Evolutionary conservation across 2,888 invertebrate genomes (phyloP).

Genomic region (Asteroscopus sphinx): DNA sequence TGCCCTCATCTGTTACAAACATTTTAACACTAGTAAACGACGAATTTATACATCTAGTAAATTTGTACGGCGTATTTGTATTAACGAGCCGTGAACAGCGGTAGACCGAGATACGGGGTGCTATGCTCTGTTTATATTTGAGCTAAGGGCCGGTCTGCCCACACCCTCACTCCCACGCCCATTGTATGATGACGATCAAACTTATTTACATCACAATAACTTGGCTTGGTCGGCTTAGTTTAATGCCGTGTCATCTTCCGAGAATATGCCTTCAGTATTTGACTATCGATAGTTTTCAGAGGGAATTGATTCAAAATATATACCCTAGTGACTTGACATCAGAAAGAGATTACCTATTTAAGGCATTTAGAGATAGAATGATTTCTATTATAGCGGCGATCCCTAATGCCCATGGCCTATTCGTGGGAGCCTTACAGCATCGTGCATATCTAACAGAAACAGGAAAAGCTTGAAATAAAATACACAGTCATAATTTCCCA

Average conservation of each 20-base stretch:
- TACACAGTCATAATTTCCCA: slow-evolving; percentile 30
- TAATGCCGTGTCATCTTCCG: slow-evolving; percentile 76
- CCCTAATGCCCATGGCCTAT: no score
- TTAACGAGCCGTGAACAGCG: slow-evolving; percentile 57
- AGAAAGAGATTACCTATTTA: no score
- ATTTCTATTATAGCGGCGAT: no score
- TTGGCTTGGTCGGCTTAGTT: slow-evolving; percentile 70
- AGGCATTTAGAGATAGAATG: no score
- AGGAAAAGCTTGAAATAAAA: slow-evolving; percentile 40
- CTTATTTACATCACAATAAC: slow-evolving; percentile 87
- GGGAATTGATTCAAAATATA: slow-evolving; percentile 23
- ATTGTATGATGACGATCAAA: slow-evolving; percentile 85
- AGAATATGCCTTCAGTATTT: slow-evolving; percentile 56
- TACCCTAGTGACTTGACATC: no score
- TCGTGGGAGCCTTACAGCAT: no score
- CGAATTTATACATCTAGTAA: slow-evolving; percentile 28
- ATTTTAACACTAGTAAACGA: slow-evolving; percentile 23
- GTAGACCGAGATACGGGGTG: slow-evolving; percentile 67
- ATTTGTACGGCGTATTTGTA: slow-evolving; percentile 45
- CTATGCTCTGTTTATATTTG: slow-evolving; percentile 76
- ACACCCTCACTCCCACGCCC: slow-evolving; percentile 78
- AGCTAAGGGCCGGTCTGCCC: slow-evolving; percentile 76
- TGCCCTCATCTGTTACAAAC: slow-evolving; percentile 17
- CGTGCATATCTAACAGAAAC: slow-evolving; percentile 4
- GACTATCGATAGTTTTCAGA: slow-evolving; percentile 46